These are phyloP conservation scores for Cydia pomonella DNA, from an alignment of 1,140 invertebrate species.

Conservation along the genomic window DNA sequence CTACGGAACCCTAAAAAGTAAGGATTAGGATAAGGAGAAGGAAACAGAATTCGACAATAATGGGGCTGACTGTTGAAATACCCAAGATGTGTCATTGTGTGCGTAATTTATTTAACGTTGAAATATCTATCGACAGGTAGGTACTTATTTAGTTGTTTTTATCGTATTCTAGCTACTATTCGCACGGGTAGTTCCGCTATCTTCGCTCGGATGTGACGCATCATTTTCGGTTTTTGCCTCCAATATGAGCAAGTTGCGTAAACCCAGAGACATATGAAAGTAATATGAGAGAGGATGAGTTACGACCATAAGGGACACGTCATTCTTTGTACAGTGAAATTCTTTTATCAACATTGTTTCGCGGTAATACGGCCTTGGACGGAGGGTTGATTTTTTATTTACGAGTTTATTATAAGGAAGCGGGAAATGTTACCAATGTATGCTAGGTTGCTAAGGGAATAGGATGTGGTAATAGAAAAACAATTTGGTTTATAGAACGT, in stretches of 20 bases:
- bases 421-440: constrained; percentile 13
- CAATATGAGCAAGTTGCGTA: constrained; percentile 36
- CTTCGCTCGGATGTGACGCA: constrained; percentile 34
- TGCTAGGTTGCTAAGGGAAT: not conserved
- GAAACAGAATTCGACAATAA: no score
- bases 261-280: constrained; percentile 45
- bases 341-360: constrained; percentile 61
- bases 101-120: no score
- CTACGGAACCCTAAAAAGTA: no score
- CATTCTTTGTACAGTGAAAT: constrained; percentile 55
- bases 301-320: constrained; percentile 58
- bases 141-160: no score
- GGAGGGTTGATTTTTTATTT: constrained; percentile 35
- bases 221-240: constrained; percentile 43
- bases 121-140: no score
- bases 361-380: constrained; percentile 42
- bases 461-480: not conserved
- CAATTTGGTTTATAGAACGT: not conserved
- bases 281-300: constrained; percentile 54
- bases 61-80: no score
- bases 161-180: not conserved
- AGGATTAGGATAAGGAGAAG: no score
- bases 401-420: constrained; percentile 22
- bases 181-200: not conserved
- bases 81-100: no score